These are phyloP conservation scores for Prunella fulvescens DNA, from an alignment of 2,113 vertebrate genomes.

Conservation along the genomic window DNA sequence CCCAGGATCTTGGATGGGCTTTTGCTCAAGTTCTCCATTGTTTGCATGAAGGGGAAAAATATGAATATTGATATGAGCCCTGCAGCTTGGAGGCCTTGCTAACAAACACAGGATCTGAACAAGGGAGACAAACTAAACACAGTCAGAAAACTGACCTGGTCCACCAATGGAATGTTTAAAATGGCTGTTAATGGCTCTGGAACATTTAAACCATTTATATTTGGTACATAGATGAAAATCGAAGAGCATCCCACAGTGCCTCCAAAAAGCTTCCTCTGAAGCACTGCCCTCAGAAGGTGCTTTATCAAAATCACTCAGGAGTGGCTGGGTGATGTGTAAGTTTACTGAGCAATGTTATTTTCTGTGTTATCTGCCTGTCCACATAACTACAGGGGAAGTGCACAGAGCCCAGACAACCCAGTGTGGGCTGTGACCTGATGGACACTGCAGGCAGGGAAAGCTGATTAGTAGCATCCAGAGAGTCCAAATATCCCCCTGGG, in stretches of 20 bases:
- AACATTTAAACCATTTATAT: neutral
- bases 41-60: neutral
- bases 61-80: neutral
- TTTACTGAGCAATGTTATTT: neutral
- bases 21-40: neutral
- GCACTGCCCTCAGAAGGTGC: neutral
- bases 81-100: neutral
- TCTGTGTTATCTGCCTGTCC: neutral
- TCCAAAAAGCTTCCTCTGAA: neutral
- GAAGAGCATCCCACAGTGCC: neutral
- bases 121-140: neutral
- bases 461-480: neutral
- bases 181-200: neutral
- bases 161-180: neutral
- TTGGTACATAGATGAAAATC: neutral
- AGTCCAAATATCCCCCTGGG: accelerated
- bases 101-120: neutral
- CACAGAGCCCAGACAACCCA: neutral
- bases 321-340: too few species aligned
- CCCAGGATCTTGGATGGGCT: neutral
- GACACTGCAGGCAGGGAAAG: neutral
- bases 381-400: neutral
- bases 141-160: neutral
- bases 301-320: too few species aligned
- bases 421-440: neutral